Percentiles rank a stretch among this genome's conserved stretches.
phyloP scores from a whole-genome alignment of 2,888 invertebrate genomes.

The Andrena trimmerana region DNA sequence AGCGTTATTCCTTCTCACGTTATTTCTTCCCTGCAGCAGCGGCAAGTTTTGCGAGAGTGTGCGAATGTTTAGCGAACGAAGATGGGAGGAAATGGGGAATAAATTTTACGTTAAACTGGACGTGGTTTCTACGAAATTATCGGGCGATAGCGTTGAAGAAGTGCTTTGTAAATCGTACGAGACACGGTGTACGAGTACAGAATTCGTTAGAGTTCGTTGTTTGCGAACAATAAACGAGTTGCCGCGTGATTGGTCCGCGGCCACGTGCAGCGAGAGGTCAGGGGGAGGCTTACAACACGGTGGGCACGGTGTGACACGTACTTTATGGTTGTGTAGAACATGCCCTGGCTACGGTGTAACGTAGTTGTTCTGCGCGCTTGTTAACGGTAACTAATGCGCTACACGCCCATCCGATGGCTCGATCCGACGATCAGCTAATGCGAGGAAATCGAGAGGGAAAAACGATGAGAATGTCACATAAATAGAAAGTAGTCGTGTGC shows the following conservation, averaged over 20 bases:
- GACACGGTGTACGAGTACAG: slow-evolving; percentile 8
- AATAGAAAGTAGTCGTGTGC: background rate
- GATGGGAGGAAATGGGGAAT: background rate
- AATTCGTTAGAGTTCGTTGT: slow-evolving; percentile 33
- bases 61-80: background rate
- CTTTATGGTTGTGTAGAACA: slow-evolving; percentile 81
- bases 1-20: too few species aligned
- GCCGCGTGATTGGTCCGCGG: slow-evolving; percentile 33
- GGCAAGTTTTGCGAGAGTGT: background rate
- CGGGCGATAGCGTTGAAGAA: slow-evolving; percentile 2
- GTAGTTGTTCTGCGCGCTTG: slow-evolving; percentile 78
- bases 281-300: slow-evolving; percentile 54
- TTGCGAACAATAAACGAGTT: slow-evolving; percentile 43
- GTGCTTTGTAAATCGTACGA: background rate
- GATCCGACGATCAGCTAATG: slow-evolving; percentile 68
- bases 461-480: slow-evolving; percentile 33
- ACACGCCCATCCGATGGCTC: slow-evolving; percentile 67
- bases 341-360: slow-evolving; percentile 75
- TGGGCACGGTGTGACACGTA: slow-evolving; percentile 71
- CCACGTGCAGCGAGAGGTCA: slow-evolving; percentile 27
- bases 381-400: slow-evolving; percentile 79
- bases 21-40: background rate
- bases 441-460: slow-evolving; percentile 32
- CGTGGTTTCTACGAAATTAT: background rate
- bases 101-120: background rate